Base-by-base conservation (phyloP, 2,888 invertebrate genomes). In the Xanthia icteritia region DNA sequence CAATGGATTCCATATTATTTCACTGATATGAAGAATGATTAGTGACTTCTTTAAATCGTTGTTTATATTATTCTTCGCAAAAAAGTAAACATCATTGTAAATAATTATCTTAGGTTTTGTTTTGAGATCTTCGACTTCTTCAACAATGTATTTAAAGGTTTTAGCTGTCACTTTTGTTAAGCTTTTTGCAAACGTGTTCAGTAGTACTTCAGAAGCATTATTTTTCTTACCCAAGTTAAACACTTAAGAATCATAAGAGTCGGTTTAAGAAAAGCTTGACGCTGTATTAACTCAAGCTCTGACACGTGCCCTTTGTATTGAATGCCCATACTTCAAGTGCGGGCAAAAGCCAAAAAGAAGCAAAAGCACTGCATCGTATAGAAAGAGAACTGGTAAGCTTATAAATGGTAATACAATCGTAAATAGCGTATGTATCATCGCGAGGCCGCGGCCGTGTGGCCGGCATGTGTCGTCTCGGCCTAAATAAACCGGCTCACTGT, bases 401-500 rank as follows among this genome's bases (percentile, higher is more conserved):
- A 83, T 78, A 89, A 88, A 88, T 85, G 88, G 88, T 79, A 89
- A 85, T 88, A 79, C 78, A 85, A 84, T 89, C 88, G 79, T 86
- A 88, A 88, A 88, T 87, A 88, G 84, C 82, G 73, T 69, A 81
- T 88, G 85, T 86, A 86, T 89, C 88, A 88, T 88, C 77, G 76
- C 69, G 65, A 81, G 84, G 81, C 73, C 81, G 86, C 87, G 85
- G 88, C 70, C 85, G 85, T 84, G 78, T 78, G 88, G 76, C 73
- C 73, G 71, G 84, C 85, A 86, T 90, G 90, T 91, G 90, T 86
- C 89, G 88, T 89, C 91, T 90, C 87, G 92, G 89, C 91, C 93
- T 89, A 92, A 93, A 94, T 94, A 92, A 91, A 92, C 89, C 88
- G 89, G 90, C 90, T 92, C 93, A 93, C 92, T 92, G 91, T 90